Conservation (phyloP, 2,888 invertebrate genomes). For the Flexamia atlantica region DNA sequence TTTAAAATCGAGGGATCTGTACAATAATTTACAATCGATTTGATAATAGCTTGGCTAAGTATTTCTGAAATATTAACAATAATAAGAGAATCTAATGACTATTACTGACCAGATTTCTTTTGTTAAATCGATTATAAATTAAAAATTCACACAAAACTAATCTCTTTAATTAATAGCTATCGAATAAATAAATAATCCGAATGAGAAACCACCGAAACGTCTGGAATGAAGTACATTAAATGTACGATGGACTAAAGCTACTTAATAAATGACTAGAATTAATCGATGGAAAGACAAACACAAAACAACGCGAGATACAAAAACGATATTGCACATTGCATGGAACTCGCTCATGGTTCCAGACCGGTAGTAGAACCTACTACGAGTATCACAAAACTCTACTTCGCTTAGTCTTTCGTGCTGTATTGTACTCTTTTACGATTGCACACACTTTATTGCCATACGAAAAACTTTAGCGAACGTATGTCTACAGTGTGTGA, state of each 20-base stretch:
- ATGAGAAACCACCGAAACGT: conserved; percentile 39
- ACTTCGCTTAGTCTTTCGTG: conserved; percentile 54
- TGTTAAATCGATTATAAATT: conserved; percentile 27
- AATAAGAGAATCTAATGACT: conserved; percentile 56
- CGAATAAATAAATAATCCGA: conserved; percentile 36
- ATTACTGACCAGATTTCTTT: conserved; percentile 54
- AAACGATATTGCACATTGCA: conserved; percentile 50
- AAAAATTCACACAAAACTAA: conserved; percentile 49
- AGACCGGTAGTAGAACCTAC: conserved; percentile 49
- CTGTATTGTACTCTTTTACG: conserved; percentile 29
- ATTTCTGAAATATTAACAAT: conserved; percentile 58
- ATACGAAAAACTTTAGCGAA: conserved; percentile 5
- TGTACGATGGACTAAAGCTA: conserved; percentile 56
- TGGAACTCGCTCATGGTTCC: conserved; percentile 48
- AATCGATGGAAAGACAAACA: conserved; percentile 56
- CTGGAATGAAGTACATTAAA: conserved; percentile 57
- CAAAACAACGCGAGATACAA: conserved; percentile 50
- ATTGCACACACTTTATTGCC: conserved; percentile 50
- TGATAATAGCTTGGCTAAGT: conserved; percentile 46
- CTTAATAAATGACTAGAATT: conserved; percentile 56
- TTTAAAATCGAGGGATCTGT: conserved; percentile 39
- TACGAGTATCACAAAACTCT: conserved; percentile 52
- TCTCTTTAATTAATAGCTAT: conserved; percentile 5
- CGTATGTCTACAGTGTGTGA: conserved; percentile 21
- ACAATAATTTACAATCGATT: conserved; percentile 57